phyloP scores from a whole-genome alignment of 2,888 invertebrate species.

The Platynereis dumerilii region DNA sequence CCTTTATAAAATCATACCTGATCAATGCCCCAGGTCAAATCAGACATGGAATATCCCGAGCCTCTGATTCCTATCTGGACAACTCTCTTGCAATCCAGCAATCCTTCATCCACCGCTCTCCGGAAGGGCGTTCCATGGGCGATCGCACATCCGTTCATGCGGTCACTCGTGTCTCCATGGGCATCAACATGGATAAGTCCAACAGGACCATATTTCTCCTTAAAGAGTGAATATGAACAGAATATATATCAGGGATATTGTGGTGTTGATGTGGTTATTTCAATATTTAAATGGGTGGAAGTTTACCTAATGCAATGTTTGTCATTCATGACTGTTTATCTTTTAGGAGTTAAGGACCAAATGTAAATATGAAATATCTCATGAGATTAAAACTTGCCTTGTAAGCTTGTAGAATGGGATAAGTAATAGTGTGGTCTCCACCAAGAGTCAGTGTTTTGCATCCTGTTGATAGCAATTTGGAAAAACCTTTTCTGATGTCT shows the following conservation, averaged over 20 bases:
- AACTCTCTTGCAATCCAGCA: conserved; percentile 54
- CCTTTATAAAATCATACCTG: conserved; percentile 41
- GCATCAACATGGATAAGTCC: conserved; percentile 63
- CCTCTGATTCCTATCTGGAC: conserved; percentile 63
- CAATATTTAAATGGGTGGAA: too few relatives aligned
- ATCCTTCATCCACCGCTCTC: conserved; percentile 60
- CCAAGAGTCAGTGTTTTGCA: conserved; percentile 60
- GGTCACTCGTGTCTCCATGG: conserved; percentile 58
- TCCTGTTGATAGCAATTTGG: conserved; percentile 46
- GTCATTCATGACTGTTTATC: too few relatives aligned
- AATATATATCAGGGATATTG: too few relatives aligned
- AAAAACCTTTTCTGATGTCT: conserved; percentile 49
- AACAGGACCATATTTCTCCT: conserved; percentile 61
- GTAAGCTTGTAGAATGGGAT: conserved; percentile 60
- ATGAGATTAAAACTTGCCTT: conserved; percentile 44
- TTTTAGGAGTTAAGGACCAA: too few relatives aligned
- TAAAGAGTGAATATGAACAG: not conserved
- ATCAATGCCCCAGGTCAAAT: conserved; percentile 50
- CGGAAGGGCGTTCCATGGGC: conserved; percentile 62
- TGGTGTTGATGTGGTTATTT: too few relatives aligned
- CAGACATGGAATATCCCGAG: conserved; percentile 44
- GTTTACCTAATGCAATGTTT: too few relatives aligned
- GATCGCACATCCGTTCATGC: conserved; percentile 55
- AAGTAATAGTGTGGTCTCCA: conserved; percentile 63
- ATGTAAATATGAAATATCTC: too few relatives aligned